Percentiles rank a stretch among this genome's conserved stretches.
Evolutionary conservation across 2,113 vertebrate species (phyloP).

Genomic region (Zingel zingel): DNA sequence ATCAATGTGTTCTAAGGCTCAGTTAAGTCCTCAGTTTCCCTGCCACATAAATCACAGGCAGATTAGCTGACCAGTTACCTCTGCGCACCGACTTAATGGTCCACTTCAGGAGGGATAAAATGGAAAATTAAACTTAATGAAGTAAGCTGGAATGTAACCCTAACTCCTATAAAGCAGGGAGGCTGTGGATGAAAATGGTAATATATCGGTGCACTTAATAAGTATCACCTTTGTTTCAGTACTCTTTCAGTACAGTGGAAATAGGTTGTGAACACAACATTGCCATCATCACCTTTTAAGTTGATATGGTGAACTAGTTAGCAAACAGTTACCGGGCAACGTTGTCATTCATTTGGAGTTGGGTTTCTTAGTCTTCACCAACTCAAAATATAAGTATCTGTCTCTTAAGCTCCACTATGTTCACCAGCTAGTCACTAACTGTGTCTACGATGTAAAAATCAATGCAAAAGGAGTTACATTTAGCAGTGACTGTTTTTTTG

Average conservation of each 20-base stretch:
- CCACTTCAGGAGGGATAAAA: constrained; percentile 81
- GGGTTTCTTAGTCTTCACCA: too few relatives aligned
- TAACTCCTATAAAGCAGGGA: constrained; percentile 50
- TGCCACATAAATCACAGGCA: constrained; percentile 84
- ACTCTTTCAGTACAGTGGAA: neutral
- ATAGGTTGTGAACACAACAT: neutral
- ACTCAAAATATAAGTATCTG: neutral
- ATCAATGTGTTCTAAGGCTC: constrained; percentile 82
- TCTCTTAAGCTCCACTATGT: neutral
- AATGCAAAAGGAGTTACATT: neutral
- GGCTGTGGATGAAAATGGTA: constrained; percentile 36
- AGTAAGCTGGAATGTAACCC: constrained; percentile 73
- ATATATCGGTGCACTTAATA: constrained; percentile 41
- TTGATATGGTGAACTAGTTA: neutral
- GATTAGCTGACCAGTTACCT: constrained; percentile 86
- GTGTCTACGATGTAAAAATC: neutral
- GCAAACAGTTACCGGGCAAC: too few relatives aligned
- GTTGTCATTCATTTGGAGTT: too few relatives aligned
- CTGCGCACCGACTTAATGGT: constrained; percentile 78
- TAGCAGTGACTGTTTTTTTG: neutral
- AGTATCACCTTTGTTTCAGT: constrained; percentile 41
- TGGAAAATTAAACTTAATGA: constrained; percentile 85
- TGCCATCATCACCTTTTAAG: neutral
- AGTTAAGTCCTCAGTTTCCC: constrained; percentile 80
- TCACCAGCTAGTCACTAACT: neutral